Conservation (phyloP, 2,113 vertebrate genomes). For the Anser brachyrhynchus region DNA sequence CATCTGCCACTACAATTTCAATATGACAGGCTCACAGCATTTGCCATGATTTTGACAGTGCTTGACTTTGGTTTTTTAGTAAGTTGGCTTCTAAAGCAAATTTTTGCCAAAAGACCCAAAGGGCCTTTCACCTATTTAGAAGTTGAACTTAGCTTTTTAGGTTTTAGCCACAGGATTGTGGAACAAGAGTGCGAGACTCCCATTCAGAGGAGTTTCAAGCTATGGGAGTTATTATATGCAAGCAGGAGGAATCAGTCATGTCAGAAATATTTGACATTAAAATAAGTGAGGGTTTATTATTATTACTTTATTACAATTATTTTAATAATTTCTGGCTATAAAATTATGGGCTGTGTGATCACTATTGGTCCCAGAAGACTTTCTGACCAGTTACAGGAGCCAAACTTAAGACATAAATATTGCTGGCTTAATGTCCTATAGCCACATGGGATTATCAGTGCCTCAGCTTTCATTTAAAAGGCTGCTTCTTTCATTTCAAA, state of each 20-base stretch:
- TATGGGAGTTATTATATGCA: background rate
- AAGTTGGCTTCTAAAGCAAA: background rate
- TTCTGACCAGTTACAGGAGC: background rate
- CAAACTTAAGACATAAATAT: background rate
- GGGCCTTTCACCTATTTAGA: background rate
- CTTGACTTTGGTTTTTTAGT: conserved; percentile 18
- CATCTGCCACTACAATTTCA: conserved; percentile 16
- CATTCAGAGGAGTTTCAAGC: background rate
- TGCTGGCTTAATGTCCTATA: background rate
- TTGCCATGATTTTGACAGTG: conserved; percentile 7
- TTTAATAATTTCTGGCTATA: conserved; percentile 19
- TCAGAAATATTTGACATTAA: background rate
- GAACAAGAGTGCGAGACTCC: background rate
- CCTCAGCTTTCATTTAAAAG: background rate
- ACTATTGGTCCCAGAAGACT: background rate
- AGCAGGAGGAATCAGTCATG: background rate
- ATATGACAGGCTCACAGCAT: background rate
- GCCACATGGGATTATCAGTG: background rate
- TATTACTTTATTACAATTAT: conserved; percentile 23
- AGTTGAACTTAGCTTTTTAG: background rate
- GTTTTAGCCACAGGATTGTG: background rate
- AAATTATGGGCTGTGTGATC: background rate
- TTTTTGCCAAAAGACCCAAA: background rate
- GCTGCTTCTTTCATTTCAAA: background rate
- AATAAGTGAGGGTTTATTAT: conserved; percentile 9